Percentiles rank a stretch among this genome's conserved stretches.
Conservation (phyloP, 1,140 invertebrate species). For the Caenorhabditis tropicalis region DNA sequence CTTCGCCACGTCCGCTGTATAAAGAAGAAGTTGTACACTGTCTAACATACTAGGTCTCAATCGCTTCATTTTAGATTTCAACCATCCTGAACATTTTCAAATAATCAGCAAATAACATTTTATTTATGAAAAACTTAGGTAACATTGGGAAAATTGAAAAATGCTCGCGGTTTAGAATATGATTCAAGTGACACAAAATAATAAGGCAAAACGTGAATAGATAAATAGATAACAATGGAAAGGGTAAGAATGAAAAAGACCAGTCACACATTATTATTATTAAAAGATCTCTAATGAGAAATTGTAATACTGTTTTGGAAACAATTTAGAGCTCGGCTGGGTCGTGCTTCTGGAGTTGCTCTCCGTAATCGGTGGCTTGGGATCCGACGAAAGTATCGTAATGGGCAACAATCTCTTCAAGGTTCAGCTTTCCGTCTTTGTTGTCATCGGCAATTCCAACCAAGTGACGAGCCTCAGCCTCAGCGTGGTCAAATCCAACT, state of each 20-base stretch:
- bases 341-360: slow-evolving; percentile 90
- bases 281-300: slow-evolving; percentile 30
- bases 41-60: neutral
- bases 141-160: neutral
- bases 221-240: slow-evolving; percentile 19
- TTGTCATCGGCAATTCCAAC: slow-evolving; percentile 90
- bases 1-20: slow-evolving; percentile 15
- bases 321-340: slow-evolving; percentile 70
- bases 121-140: neutral
- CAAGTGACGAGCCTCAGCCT: slow-evolving; percentile 93
- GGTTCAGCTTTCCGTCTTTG: slow-evolving; percentile 86
- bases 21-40: slow-evolving; percentile 23
- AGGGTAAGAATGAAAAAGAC: neutral
- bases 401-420: slow-evolving; percentile 89
- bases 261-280: slow-evolving; percentile 39
- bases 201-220: neutral
- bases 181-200: neutral
- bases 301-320: slow-evolving; percentile 8
- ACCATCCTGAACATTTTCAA: neutral
- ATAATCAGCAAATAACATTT: neutral
- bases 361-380: slow-evolving; percentile 97
- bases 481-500: slow-evolving; percentile 92
- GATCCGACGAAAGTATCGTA: slow-evolving; percentile 98
- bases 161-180: neutral
- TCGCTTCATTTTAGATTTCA: neutral